Conservation (phyloP, 2,888 invertebrate species). For the Amphipyra berbera region DNA sequence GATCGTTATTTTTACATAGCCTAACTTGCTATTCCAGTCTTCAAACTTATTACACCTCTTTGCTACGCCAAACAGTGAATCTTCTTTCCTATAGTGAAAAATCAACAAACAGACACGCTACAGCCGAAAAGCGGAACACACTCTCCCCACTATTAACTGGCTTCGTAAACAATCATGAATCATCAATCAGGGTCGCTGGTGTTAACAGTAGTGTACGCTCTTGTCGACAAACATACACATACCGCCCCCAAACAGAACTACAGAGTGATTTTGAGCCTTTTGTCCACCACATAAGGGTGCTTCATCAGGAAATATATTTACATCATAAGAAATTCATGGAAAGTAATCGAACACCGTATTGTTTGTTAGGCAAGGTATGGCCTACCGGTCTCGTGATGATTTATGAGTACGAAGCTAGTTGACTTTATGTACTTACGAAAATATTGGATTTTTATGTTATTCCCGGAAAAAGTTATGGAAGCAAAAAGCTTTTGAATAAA, state of each 20-base stretch:
- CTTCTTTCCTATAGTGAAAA: constrained; percentile 7
- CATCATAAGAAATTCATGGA: constrained; percentile 4
- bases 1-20: no score
- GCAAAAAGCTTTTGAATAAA: constrained; percentile 7
- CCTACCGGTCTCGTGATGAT: constrained; percentile 49
- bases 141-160: constrained; percentile 41
- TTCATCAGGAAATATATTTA: not conserved
- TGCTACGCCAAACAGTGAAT: constrained; percentile 2
- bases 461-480: constrained; percentile 14
- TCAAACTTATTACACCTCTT: not conserved
- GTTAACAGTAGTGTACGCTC: constrained; percentile 53
- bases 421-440: constrained; percentile 27
- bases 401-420: constrained; percentile 47
- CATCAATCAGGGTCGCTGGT: constrained; percentile 63
- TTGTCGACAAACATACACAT: constrained; percentile 25
- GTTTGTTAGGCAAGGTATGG: constrained; percentile 50
- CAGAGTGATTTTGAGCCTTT: constrained; percentile 19
- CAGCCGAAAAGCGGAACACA: constrained; percentile 39
- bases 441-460: constrained; percentile 29
- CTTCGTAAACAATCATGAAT: constrained; percentile 64
- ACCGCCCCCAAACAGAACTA: constrained; percentile 1
- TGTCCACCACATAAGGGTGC: not conserved
- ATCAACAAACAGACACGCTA: constrained; percentile 33
- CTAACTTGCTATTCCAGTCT: no score
- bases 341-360: constrained; percentile 47